Conservation (phyloP, 2,113 vertebrate species). For the Paedocypris sp. region DNA sequence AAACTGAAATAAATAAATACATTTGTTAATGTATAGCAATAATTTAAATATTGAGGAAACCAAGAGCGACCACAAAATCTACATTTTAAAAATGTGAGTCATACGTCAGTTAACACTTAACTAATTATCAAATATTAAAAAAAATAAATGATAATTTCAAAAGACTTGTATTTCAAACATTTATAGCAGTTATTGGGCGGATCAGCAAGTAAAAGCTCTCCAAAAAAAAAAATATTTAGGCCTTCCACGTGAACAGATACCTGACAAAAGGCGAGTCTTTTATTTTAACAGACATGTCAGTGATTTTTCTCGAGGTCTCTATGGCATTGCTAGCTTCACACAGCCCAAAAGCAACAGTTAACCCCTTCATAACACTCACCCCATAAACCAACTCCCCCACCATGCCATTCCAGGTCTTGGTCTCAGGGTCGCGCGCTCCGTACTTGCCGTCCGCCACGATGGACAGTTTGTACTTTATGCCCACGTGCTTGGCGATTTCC, state of each 20-base stretch:
- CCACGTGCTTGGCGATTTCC: conserved; percentile 97
- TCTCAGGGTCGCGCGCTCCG: conserved; percentile 90
- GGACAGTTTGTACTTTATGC: conserved; percentile 93
- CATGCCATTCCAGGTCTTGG: conserved; percentile 99
- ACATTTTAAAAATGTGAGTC: too few relatives aligned
- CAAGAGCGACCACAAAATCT: too few relatives aligned
- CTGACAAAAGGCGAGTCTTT: not conserved
- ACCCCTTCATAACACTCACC: conserved; percentile 66
- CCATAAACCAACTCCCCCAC: conserved; percentile 98
- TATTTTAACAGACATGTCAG: conserved; percentile 19
- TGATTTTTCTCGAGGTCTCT: not conserved
- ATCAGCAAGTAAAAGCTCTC: too few relatives aligned
- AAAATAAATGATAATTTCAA: too few relatives aligned
- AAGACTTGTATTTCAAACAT: too few relatives aligned
- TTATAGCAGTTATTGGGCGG: too few relatives aligned
- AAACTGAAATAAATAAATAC: too few relatives aligned
- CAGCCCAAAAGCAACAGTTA: not conserved
- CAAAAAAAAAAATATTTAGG: not conserved
- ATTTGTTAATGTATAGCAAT: too few relatives aligned
- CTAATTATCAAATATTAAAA: too few relatives aligned
- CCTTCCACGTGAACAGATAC: too few relatives aligned
- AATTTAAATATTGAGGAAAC: too few relatives aligned
- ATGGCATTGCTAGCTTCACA: conserved; percentile 69
- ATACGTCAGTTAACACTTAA: too few relatives aligned
- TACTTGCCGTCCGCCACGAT: conserved; percentile 94